Base-by-base conservation (phyloP, 64 coral and sea anemone genomes). In the Anthopleura sola region DNA sequence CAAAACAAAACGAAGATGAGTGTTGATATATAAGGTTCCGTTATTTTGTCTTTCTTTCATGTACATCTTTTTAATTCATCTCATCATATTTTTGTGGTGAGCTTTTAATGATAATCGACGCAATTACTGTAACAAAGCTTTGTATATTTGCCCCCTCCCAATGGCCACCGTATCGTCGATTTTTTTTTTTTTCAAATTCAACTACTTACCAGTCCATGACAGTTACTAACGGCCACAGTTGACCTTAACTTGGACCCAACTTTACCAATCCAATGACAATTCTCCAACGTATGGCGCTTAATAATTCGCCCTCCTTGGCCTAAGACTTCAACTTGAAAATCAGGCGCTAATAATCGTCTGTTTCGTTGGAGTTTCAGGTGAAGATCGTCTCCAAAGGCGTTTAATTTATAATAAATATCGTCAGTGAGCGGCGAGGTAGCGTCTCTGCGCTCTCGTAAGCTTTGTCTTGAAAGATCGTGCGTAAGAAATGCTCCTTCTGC, bases 241-340 rank as follows among this genome's bases (percentile, higher is more conserved):
- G 97, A 92, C 48, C 51, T 64, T 68, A 85, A 85, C 26, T 68
- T 79, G 29, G 83, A 78, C 76, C 90, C 91, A 17, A 94, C 80
- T 77, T 68, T 89, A 32, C 97, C 97, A 80, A 84, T 88, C 78
- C 89, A 99, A 82, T 94, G 93, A 77, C 97, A 99, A 71, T 95
- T 99, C 87, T 89, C 89, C 80, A 99, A 77, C 68, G 93, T 86
- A 87, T 99, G 89, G 78, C 85, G 88, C 90, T 94, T 95, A 28
- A 99, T 60, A n/a, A 99, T 64, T 17, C 83, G 88, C 57, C 97
- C 97, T 29, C 86, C 53, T n/a, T 87, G 78, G 57, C 97, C 97
- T 50, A 99, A 68, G 51, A 99, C 83, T 84, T 99, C 93, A 57
- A 99, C 93, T 23, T 95, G 90, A 53, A 99, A 92, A 49, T 90